These are phyloP conservation scores for Drosophila equinoxialis DNA, from an alignment of 1,140 invertebrate species.

Conservation along the genomic window DNA sequence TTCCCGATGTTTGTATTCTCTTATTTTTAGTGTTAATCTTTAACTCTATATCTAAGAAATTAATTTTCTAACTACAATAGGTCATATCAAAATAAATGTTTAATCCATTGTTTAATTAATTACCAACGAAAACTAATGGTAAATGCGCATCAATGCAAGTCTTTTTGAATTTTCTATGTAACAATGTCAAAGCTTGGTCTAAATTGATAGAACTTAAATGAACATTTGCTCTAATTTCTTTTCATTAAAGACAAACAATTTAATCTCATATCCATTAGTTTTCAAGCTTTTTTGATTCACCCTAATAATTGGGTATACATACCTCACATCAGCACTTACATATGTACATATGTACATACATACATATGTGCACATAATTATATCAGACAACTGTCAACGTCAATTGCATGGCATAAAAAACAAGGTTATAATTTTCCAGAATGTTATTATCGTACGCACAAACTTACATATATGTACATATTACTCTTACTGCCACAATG, in stretches of 20 bases:
- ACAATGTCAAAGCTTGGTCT: too few relatives aligned
- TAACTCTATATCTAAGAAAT: too few relatives aligned
- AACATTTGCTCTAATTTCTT: not conserved
- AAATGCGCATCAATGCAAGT: too few relatives aligned
- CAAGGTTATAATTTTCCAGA: slow-evolving; percentile 7
- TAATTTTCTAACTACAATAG: too few relatives aligned
- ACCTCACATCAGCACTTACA: too few relatives aligned
- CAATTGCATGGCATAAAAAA: slow-evolving; percentile 3
- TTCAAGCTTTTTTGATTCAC: not conserved
- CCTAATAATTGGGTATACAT: not conserved
- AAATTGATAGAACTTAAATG: too few relatives aligned
- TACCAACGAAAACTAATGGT: too few relatives aligned
- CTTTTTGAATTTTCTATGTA: too few relatives aligned
- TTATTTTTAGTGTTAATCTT: too few relatives aligned
- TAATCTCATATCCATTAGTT: not conserved
- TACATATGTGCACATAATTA: slow-evolving; percentile 24
- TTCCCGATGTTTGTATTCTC: too few relatives aligned
- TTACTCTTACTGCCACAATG: not conserved
- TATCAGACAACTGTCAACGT: slow-evolving; percentile 10
- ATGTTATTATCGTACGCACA: not conserved
- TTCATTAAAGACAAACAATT: not conserved
- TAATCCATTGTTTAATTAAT: too few relatives aligned
- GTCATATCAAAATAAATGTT: too few relatives aligned
- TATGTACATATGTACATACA: not conserved
- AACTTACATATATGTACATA: not conserved